Evolutionary conservation across 2,113 vertebrate species (phyloP).

Genomic region (Boleophthalmus pectinirostris): DNA sequence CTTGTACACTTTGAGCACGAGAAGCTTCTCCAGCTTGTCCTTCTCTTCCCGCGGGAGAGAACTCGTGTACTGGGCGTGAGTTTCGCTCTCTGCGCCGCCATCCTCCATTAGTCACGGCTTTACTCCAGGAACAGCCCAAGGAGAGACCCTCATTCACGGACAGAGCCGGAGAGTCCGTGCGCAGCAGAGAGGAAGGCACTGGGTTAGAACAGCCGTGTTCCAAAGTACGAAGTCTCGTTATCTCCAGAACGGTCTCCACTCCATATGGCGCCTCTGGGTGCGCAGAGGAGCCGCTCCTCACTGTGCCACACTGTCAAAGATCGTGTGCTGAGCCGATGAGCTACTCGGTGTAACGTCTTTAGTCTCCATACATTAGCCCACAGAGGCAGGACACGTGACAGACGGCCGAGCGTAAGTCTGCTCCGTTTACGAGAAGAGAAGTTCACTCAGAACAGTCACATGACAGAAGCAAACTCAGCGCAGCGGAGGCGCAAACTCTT

Average conservation of each 20-base stretch:
- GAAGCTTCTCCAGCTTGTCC: not conserved
- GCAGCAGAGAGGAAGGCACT: not conserved
- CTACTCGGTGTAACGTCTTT: not conserved
- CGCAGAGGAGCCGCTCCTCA: no score
- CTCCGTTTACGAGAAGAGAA: no score
- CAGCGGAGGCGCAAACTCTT: no score
- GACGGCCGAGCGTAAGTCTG: no score
- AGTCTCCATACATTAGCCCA: no score
- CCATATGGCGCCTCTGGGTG: no score
- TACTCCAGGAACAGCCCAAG: not conserved
- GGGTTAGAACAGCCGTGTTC: not conserved
- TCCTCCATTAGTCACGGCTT: conserved; percentile 36
- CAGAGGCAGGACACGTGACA: not conserved
- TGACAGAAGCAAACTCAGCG: no score
- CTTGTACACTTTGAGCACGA: conserved; percentile 70
- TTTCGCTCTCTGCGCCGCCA: not conserved
- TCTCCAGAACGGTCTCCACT: not conserved
- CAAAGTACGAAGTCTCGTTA: not conserved
- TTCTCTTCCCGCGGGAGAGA: not conserved
- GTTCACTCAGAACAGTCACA: no score
- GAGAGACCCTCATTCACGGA: not conserved
- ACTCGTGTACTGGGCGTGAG: not conserved
- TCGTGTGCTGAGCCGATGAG: not conserved
- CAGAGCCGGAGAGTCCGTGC: not conserved
- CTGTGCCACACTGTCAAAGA: conserved; percentile 24